Base-by-base conservation (phyloP, 1,140 invertebrate species). In the Popillia japonica region DNA sequence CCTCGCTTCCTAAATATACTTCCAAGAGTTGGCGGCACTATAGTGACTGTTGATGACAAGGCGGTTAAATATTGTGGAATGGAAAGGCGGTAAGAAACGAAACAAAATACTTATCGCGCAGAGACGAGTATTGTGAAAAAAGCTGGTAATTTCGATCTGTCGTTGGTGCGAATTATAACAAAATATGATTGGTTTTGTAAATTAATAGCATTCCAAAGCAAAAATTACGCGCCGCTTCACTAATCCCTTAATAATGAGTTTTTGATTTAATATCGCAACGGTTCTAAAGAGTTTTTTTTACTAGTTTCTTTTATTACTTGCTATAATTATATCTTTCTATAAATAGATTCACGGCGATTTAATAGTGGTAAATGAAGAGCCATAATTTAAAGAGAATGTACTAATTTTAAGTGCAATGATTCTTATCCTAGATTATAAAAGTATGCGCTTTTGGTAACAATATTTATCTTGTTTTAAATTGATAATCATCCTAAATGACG, bases 231-330 rank as follows among this genome's bases (percentile, higher is more conserved):
- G 48, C 48, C 14, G 14, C 14, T 55, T 55, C 48, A 55, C 48
- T 55, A 55, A 55, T 55, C 48, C 48, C 48, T 55, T n/a, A 17
- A 14, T 55, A 55, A 55, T 17, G 48, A 55, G 48, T 55, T 55
- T 55, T 55, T 55, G 48, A 55, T 55, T 55, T 55, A 55, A 55
- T 55, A 55, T 17, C 14, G 48, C 48, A 55, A 17, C 11, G 14
- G 48, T 55, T 55, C 11, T 14, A 17, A 17, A 55, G 14, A 14
- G 14, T 17, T 55, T 55, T 17, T n/a, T 55, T 55, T 17, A 3
- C 11, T 55, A 0, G n/a, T 55, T 55, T 55, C 11, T 55, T 7
- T 55, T 55, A 55, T 55, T 55, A 14, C 48, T 7, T 14, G 11
- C 17, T 55, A 17, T 55, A 55, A 55, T 55, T 55, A 55, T 17